Conservation (phyloP, 2,113 vertebrate genomes). For the Zosterops borbonicus region DNA sequence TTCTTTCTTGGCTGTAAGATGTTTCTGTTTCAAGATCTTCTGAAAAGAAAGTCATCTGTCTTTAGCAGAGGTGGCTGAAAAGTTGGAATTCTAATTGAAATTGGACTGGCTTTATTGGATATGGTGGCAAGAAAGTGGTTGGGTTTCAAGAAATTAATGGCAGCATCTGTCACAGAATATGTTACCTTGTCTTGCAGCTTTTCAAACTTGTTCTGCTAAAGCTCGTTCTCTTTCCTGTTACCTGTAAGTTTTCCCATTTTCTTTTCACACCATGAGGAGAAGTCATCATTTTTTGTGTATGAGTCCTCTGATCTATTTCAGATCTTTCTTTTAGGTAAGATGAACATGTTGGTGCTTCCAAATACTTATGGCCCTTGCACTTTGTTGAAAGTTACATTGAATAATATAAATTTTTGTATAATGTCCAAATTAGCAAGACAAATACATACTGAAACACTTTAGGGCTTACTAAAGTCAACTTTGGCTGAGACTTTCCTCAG, state of each 20-base stretch:
- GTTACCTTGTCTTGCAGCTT: background rate
- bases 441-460: background rate
- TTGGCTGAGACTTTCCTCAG: background rate
- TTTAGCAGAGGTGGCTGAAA: background rate
- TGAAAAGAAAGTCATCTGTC: background rate
- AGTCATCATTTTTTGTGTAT: background rate
- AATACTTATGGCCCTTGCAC: background rate
- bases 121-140: background rate
- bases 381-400: background rate
- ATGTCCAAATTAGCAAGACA: background rate
- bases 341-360: background rate
- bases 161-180: background rate
- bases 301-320: background rate
- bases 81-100: background rate
- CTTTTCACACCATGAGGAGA: background rate
- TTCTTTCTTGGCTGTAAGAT: background rate
- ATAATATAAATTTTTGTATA: background rate
- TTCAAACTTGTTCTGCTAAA: background rate
- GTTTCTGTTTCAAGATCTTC: background rate
- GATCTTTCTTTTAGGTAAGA: background rate
- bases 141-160: background rate
- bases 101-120: background rate
- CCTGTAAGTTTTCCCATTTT: background rate
- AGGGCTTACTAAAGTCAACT: background rate
- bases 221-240: background rate